Evolutionary conservation across 2,113 vertebrate species (phyloP), one percentile per base, ranked within the genome.

Genomic region (Sebastes schlegelii): DNA sequence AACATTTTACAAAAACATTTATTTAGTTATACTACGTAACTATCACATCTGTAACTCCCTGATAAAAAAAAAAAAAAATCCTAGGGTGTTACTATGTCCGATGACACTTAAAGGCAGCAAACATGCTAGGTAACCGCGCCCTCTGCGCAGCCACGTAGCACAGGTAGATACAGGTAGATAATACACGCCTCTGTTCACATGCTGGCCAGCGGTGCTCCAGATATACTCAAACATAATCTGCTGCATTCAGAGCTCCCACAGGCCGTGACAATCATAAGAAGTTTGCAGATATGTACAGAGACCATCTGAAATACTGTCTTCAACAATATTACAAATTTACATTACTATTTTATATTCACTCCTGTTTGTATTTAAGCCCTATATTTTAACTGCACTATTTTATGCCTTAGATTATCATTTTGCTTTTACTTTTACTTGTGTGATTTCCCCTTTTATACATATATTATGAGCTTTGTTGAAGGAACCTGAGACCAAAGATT

Each of bases 101-200:
- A 82, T 13, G 34, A 48, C 43, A 80, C 43, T 0, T 79, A 66
- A 92, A 91, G 52, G 88, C 74, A 91, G 7, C 86, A 82, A 10
- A 19, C 19, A 10, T 11, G 54, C 43, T 11, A 26, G 5, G 10
- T 4, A 23, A 60, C 67, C 74, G 16, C 90, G 21, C 85, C 85
- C 77, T 87, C 63, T 54, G 14, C 46, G 26, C 43, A 63, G 76
- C 76, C 79, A 90, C 81, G 88, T 85, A 55, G 49, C 77, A 40
- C 74, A 84, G 84, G 88, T 90, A 49, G 76, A 66, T 6, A 1
- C 17, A 77, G 48, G 4, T 34, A 34, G 34, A 34, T 34, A 78
- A 66, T 6, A 1, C 17, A 77, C 34, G 4, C 48, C 55, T 11
- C 34, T 77, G 66, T 1, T 46, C 2, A 72, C 34, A 46, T 49